Evolutionary conservation across 1,140 invertebrate genomes (phyloP).

Genomic region (Caenorhabditis latens): DNA sequence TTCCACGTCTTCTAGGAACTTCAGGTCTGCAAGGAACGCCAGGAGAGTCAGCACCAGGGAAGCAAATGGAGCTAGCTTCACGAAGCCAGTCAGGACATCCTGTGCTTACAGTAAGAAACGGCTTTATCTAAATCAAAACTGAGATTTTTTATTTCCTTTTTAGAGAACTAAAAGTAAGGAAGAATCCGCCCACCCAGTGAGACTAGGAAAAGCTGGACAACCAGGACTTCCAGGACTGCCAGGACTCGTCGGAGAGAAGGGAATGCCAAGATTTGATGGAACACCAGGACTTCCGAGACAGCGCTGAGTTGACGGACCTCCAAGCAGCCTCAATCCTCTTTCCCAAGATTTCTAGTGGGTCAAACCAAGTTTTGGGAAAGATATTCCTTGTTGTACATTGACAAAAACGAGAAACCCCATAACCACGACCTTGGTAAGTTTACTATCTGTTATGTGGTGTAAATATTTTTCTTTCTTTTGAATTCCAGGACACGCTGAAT

Average conservation of each 20-base stretch:
- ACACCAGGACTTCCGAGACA: slow-evolving; percentile 79
- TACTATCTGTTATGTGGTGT: background rate
- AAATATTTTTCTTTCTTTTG: background rate
- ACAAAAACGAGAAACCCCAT: slow-evolving; percentile 95
- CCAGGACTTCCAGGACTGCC: slow-evolving; percentile 75
- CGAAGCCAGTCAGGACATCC: too few species aligned
- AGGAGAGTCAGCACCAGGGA: slow-evolving; percentile 82
- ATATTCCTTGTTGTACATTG: slow-evolving; percentile 93
- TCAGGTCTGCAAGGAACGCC: slow-evolving; percentile 78
- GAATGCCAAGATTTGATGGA: slow-evolving; percentile 73
- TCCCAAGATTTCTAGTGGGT: slow-evolving; percentile 88
- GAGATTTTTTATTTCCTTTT: too few species aligned
- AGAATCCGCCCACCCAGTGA: too few species aligned
- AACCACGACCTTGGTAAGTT: slow-evolving; percentile 90
- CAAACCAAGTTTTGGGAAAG: slow-evolving; percentile 93
- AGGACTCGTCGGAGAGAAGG: slow-evolving; percentile 77
- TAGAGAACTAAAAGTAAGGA: too few species aligned
- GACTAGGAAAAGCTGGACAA: slow-evolving; percentile 76
- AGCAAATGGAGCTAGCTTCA: too few species aligned
- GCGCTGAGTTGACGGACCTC: slow-evolving; percentile 84
- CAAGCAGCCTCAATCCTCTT: slow-evolving; percentile 89
- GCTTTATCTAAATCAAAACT: too few species aligned
- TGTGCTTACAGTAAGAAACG: too few species aligned
- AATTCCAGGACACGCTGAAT: slow-evolving; percentile 81
- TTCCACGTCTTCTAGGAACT: slow-evolving; percentile 79